These are phyloP conservation scores for Mallotus villosus DNA, from an alignment of 2,797 vertebrate genomes.

Conservation along the genomic window DNA sequence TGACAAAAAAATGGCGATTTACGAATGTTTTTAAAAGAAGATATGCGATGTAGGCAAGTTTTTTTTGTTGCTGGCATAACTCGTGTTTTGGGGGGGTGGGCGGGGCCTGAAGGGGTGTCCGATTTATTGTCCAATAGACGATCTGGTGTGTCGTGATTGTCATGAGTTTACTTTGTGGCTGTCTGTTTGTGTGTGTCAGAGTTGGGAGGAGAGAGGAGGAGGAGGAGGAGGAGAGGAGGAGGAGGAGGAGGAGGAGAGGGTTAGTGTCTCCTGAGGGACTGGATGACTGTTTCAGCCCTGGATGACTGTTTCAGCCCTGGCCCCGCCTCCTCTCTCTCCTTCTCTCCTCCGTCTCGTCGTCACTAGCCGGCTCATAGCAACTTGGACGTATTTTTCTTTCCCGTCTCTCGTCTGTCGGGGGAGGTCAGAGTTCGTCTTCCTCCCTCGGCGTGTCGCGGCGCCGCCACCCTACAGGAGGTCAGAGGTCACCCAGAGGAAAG, in stretches of 20 bases:
- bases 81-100: background rate
- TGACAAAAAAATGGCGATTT: constrained; percentile 16
- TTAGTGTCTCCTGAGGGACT: constrained; percentile 19
- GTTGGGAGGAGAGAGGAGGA: constrained; percentile 6
- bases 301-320: constrained; percentile 55
- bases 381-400: constrained; percentile 32
- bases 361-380: constrained; percentile 80
- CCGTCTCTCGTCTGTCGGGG: background rate
- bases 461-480: constrained; percentile 2
- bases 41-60: constrained; percentile 7
- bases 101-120: constrained; percentile 7
- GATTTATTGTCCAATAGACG: constrained; percentile 27
- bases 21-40: constrained; percentile 4
- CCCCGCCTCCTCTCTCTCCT: constrained; percentile 46
- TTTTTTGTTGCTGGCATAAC: constrained; percentile 7
- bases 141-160: constrained; percentile 29
- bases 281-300: constrained; percentile 55
- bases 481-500: constrained; percentile 2
- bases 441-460: constrained; percentile 10
- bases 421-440: constrained; percentile 6
- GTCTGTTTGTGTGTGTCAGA: constrained; percentile 22
- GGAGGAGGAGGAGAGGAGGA: constrained; percentile 2
- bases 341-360: background rate
- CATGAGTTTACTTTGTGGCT: constrained; percentile 30
- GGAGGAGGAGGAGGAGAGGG: background rate